A percentile compares a stretch with the other conserved stretches of the same genome.
Evolutionary conservation across 2,797 vertebrate genomes (phyloP).

Genomic region (Chloroceryle inda): DNA sequence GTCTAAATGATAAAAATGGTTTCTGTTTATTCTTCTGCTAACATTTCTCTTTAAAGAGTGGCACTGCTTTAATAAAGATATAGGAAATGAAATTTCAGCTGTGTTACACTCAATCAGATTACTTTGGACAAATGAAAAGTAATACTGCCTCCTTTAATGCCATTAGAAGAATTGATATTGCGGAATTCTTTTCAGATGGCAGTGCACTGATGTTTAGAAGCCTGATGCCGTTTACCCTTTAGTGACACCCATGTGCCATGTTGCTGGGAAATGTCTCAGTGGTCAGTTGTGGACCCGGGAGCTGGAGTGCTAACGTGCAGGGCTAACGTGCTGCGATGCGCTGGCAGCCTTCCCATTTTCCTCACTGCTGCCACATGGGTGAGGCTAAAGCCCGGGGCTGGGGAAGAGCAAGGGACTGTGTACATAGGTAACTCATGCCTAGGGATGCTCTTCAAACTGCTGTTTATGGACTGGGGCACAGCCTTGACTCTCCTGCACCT

Average conservation of each 20-base stretch:
- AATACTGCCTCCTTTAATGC: conserved; percentile 65
- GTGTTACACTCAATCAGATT: conserved; percentile 66
- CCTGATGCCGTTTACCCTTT: not conserved
- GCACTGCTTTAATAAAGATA: conserved; percentile 72
- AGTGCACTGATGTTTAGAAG: not conserved
- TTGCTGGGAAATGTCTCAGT: not conserved
- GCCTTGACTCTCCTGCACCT: not conserved
- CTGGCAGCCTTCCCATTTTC: not conserved
- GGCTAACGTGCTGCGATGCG: rapidly evolving
- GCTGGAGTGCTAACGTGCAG: not conserved
- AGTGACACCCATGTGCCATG: not conserved
- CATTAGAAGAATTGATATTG: conserved; percentile 42
- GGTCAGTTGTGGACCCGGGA: not conserved
- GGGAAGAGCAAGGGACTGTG: not conserved
- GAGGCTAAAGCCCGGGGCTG: not conserved
- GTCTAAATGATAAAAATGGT: conserved; percentile 48
- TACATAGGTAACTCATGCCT: rapidly evolving
- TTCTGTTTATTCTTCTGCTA: conserved; percentile 69
- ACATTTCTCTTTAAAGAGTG: conserved; percentile 66
- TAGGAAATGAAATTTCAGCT: conserved; percentile 73
- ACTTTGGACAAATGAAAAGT: conserved; percentile 71
- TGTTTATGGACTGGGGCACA: not conserved
- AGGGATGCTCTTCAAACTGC: not conserved
- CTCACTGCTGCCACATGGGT: rapidly evolving
- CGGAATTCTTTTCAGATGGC: conserved; percentile 17